Percentiles rank a stretch among this genome's conserved stretches.
phyloP scores from a whole-genome alignment of 1,140 invertebrate species.

The Meloidogyne floridensis region DNA sequence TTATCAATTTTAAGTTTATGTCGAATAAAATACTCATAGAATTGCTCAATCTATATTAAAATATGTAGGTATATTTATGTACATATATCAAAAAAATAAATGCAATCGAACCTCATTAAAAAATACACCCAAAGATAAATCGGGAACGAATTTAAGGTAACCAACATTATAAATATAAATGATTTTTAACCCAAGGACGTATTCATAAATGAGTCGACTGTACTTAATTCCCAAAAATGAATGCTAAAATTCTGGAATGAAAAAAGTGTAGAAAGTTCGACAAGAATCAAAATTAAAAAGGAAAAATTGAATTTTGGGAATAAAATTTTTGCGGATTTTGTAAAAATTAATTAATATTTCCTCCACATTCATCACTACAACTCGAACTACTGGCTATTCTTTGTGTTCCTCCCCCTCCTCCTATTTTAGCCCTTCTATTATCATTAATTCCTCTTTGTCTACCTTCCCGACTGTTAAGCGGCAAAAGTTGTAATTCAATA shows the following conservation, averaged over 20 bases:
- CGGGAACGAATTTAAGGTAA: no score
- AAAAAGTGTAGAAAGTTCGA: background rate
- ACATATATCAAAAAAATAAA: no score
- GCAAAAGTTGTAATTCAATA: conserved; percentile 5
- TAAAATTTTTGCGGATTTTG: background rate
- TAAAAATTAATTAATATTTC: background rate
- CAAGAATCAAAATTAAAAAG: background rate
- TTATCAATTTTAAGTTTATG: no score
- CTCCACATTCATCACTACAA: background rate
- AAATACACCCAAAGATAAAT: no score
- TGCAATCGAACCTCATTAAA: no score
- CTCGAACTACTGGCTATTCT: background rate
- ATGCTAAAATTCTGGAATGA: background rate
- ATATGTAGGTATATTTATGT: no score
- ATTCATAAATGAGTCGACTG: no score
- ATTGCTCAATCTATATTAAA: no score
- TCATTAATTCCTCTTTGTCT: background rate
- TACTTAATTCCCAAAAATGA: background rate
- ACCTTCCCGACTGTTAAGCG: background rate
- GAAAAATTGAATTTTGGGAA: no score
- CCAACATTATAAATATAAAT: no score
- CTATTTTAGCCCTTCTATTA: background rate
- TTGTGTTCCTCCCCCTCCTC: background rate
- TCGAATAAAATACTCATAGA: no score
- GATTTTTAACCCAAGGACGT: no score